These are phyloP conservation scores for Emydocephalus ijimae DNA, from an alignment of 2,113 vertebrate species.

Conservation along the genomic window DNA sequence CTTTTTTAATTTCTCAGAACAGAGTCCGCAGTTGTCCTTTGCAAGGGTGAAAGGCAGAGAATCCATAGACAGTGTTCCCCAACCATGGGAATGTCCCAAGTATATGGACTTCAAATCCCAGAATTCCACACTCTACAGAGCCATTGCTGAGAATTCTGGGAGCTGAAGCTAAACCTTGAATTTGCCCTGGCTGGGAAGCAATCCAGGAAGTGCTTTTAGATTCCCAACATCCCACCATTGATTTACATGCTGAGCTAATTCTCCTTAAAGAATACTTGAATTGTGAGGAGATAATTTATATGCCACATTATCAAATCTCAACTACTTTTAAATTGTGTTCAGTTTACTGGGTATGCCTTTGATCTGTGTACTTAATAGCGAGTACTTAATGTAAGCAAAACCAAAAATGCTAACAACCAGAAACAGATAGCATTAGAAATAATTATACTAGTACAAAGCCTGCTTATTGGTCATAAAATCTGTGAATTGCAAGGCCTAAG, in stretches of 20 bases:
- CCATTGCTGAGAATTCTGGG: not conserved
- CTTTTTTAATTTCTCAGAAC: not conserved
- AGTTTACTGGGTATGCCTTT: not conserved
- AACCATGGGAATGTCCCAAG: not conserved
- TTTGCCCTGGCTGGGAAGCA: not conserved
- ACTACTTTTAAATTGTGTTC: not conserved
- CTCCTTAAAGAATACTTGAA: not conserved
- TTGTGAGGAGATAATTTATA: not conserved
- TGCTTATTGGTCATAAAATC: not conserved
- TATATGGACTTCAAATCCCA: not conserved
- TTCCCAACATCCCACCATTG: not conserved
- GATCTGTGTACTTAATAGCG: not conserved
- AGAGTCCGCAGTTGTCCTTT: not conserved
- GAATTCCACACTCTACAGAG: not conserved
- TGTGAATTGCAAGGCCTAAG: not conserved
- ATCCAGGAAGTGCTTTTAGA: not conserved
- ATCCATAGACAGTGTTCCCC: not conserved
- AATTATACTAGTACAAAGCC: not conserved
- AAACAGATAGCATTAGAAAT: not conserved
- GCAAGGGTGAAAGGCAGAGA: not conserved
- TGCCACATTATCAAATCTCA: not conserved
- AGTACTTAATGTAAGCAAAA: not conserved
- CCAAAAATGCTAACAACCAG: not conserved
- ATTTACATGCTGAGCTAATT: not conserved
- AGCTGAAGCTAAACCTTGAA: not conserved